Evolutionary conservation across 2,113 vertebrate genomes (phyloP).

Genomic region (Sorex araneus): DNA sequence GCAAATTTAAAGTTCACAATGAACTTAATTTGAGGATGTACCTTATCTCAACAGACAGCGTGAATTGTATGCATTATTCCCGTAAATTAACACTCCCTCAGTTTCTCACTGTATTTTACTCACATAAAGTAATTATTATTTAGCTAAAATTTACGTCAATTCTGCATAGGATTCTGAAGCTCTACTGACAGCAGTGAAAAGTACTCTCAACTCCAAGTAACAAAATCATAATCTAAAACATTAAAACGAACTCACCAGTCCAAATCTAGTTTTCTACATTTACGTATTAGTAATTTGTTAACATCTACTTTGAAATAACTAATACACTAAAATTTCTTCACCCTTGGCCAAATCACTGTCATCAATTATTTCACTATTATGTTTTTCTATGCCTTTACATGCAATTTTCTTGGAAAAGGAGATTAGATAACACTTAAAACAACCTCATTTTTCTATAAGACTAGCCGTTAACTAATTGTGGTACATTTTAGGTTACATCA

Average conservation of each 20-base stretch:
- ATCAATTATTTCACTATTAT: not conserved
- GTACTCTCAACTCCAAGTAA: not conserved
- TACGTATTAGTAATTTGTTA: too few relatives aligned
- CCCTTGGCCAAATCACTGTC: not conserved
- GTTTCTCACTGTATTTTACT: not conserved
- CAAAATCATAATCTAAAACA: constrained; percentile 26
- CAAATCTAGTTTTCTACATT: not conserved
- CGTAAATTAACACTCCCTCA: not conserved
- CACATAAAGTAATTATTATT: not conserved
- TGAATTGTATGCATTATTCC: not conserved
- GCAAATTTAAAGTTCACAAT: not conserved
- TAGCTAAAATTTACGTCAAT: constrained; percentile 2
- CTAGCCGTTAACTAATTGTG: constrained; percentile 6
- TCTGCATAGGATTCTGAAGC: not conserved
- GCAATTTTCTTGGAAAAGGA: constrained; percentile 53
- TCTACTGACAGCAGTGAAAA: constrained; percentile 8
- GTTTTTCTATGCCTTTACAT: not conserved
- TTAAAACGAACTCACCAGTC: not conserved
- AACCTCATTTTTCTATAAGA: not conserved
- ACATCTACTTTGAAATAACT: constrained; percentile 27
- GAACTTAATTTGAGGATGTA: not conserved
- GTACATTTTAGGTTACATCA: not conserved
- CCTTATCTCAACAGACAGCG: not conserved
- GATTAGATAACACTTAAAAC: not conserved
- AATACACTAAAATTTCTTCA: not conserved